A percentile compares a stretch with the other conserved stretches of the same genome.
Conservation (phyloP, 2,888 invertebrate genomes). For the Malacosoma neustria region DNA sequence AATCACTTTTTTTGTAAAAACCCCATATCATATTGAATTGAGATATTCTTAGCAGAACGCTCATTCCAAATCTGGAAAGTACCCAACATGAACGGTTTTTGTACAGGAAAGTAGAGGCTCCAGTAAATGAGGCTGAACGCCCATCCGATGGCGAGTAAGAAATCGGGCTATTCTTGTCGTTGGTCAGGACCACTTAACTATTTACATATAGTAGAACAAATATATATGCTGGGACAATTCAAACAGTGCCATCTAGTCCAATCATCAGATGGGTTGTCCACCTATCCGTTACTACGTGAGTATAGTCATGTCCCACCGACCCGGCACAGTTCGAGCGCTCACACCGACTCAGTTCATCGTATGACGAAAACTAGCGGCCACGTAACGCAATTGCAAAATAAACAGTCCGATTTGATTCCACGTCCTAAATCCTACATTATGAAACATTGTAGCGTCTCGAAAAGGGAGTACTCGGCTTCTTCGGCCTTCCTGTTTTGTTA, state of each 20-base stretch:
- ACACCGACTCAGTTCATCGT: constrained; percentile 1
- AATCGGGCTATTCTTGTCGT: no score
- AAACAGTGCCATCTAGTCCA: no score
- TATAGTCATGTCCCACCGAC: no score
- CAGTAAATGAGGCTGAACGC: no score
- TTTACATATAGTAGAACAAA: no score
- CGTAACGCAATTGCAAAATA: constrained; percentile 1
- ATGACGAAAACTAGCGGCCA: constrained; percentile 7
- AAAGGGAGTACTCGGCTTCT: neutral
- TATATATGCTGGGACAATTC: no score
- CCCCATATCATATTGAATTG: neutral
- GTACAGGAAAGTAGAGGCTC: no score
- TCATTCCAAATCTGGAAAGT: neutral
- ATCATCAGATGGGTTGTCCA: no score
- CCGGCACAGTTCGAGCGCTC: no score
- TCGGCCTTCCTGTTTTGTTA: neutral
- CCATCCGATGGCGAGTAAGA: no score
- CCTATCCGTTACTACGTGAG: no score
- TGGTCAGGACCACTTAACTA: no score
- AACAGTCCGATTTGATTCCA: neutral
- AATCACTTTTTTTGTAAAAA: neutral
- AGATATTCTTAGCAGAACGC: neutral
- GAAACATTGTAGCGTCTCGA: neutral
- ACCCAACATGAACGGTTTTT: neutral
- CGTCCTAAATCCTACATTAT: constrained; percentile 1